Evolutionary conservation across 2,113 vertebrate species (phyloP), one percentile per base, ranked within the genome.

Genomic region (Ptyas mucosa): DNA sequence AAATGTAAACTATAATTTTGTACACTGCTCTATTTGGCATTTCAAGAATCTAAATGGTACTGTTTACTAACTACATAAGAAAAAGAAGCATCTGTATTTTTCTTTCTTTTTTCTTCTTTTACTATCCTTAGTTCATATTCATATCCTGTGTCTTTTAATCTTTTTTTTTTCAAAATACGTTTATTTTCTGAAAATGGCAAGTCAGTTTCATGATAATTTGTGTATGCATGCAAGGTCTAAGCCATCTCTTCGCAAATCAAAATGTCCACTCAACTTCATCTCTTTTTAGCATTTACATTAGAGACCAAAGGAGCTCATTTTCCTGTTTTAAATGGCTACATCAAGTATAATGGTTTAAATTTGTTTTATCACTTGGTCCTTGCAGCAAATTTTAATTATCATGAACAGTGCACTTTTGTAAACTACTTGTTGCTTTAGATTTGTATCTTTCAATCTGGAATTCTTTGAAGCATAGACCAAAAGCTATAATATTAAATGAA

Each of bases 1-100:
- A 55, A 51, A 52, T 89, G 69, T 58, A 92, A 89, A 93, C 88
- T 93, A 89, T 58, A 89, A 85, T 89, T 93, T 93, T 89, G 54
- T 20, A 89, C 57, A 61, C 69, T 85, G 88, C 39, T 85, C 69
- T 85, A 18, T 43, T 85, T 89, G 43, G 58, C 43, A 88, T 57
- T 88, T 92, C 86, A 93, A 46, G 69, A 89, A 86, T 29, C 69
- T 52, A 15, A 93, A 58, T 49, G 29, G 20, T 85, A 51, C 61
- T 57, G 64, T 92, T 88, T 81, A 69, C 39, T 88, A 88, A 88
- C 51, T 92, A 39, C 21, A 39, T 55, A 81, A 89, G 9, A 21
- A 81, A 11, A 55, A 14, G 23, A 92, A 89, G 55, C 52, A 89
- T 81, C 29, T 89, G 64, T 26, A 57, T 58, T 24, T 46, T 86